Evolutionary conservation across 2,113 vertebrate species (phyloP), one percentile per base, ranked within the genome.

Genomic region (Dipodomys stephensi): DNA sequence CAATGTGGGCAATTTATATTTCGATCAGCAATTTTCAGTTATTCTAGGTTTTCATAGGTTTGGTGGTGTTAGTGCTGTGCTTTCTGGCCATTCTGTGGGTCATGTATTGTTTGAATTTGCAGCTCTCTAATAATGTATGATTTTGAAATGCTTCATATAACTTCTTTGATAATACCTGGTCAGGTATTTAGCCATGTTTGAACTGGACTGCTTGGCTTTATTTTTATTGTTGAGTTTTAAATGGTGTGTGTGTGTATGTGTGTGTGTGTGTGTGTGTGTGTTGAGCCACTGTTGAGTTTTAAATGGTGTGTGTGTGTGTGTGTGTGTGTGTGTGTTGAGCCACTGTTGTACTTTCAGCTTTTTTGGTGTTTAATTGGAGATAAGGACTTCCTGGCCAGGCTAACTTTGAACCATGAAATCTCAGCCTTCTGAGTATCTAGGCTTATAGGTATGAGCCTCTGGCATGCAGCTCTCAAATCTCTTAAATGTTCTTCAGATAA

Each of bases 221-320:
- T 83, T 83, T 27, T 83, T 83, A 62, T 18, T 72, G 25, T 81
- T 83, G 78, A 79, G 5, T 87, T 76, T 87, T 67, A 86, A 93
- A 62, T 76, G 2, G 7, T 49, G 49, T 11, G 12, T 53, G 49
- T 53, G 12, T 53, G 49, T 12, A 10, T 53, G 49, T 53, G 12
- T 13, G 12, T 53, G 49, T 53, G 49, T 13, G 12, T 53, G 49
- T 11, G 49, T 53, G 49, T 13, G 12, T n/a, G n/a, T n/a, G n/a
- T 49, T 49, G 9, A 49, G 49, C 49, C 49, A 57, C 16, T 16
- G 13, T 13, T 57, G 11, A 79, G 5, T 87, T 76, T 87, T 67
- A 86, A 93, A 62, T 76, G 2, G 7, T 49, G 49, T 11, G 12
- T 53, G 35, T 49, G 49, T 49, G 49, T 49, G 49, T 12, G 12